Evolutionary conservation across 2,797 vertebrate genomes (phyloP), one percentile per base, ranked within the genome.

Genomic region (Poeciliopsis turneri): DNA sequence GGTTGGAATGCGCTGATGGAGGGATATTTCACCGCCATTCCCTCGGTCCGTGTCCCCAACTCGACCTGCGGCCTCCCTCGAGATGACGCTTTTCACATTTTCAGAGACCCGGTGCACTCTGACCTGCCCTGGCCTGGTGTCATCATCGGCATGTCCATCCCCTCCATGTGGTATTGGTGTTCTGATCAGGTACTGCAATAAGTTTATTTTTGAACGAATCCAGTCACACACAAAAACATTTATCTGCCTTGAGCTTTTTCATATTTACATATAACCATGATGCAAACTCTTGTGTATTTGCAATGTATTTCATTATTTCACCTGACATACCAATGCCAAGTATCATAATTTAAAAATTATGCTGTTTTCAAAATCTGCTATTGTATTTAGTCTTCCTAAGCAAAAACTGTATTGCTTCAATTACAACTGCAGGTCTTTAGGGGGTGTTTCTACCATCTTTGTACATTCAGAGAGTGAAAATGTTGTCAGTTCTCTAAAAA

Each of bases 131-230:
- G 98, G 98, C 98, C 98, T 0, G 98, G 97, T 0, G 92, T 98
- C 30, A 51, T 99, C 78, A 83, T 99, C 43, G 98, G 98, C 87
- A 98, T 99, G 98, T 96, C 97, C 75, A 78, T 99, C 72, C 97
- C 98, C 0, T 98, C 97, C 49, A 95, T 99, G 87, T 99, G 98
- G 98, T 99, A 99, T 93, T 99, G 98, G 98, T 99, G 98, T 81
- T 98, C 98, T 0, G 98, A 99, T 70, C 98, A 99, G 97, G 98
- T 99, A 76, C 0, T 4, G 3, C 1, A n/a, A 18, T 33, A 41
- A 25, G 20, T 51, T 66, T 30, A 8, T 53, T 2, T 23, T 6
- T 10, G 28, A 80, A 12, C 5, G 53, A 45, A 55, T 43, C 15
- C 8, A 53, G 8, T 23, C 20, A 23, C 6, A 16, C 36, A 11